phyloP scores from a whole-genome alignment of 1,140 invertebrate species.

The Tribolium castaneum region DNA sequence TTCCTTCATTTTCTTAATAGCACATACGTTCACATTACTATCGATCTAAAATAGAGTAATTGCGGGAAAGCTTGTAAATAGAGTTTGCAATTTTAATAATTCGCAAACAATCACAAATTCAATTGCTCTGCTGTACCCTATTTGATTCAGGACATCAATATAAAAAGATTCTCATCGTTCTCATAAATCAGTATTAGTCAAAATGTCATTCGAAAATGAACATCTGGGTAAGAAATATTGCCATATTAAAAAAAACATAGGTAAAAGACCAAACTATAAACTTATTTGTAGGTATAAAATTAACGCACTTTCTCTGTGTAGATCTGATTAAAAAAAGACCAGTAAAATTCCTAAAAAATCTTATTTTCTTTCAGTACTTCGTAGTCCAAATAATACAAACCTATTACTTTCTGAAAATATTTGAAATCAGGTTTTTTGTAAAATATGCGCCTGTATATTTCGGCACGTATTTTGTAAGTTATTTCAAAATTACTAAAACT shows the following conservation, averaged over 20 bases:
- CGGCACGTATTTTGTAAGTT: background rate
- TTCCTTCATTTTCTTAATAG: no score
- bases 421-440: background rate
- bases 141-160: background rate
- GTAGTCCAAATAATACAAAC: background rate
- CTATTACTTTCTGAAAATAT: background rate
- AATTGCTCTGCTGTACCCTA: background rate
- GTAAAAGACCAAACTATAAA: background rate
- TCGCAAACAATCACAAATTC: background rate
- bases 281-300: background rate
- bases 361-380: background rate
- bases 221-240: no score
- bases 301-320: background rate
- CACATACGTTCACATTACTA: background rate
- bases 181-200: no score
- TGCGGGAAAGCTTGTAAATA: background rate
- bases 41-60: background rate
- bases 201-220: no score
- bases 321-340: background rate
- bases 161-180: no score
- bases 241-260: background rate
- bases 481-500: background rate
- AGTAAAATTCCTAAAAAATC: background rate
- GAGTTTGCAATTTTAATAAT: background rate
- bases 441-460: background rate